These are phyloP conservation scores for Apis cerana DNA, from an alignment of 1,140 invertebrate species.

Conservation along the genomic window DNA sequence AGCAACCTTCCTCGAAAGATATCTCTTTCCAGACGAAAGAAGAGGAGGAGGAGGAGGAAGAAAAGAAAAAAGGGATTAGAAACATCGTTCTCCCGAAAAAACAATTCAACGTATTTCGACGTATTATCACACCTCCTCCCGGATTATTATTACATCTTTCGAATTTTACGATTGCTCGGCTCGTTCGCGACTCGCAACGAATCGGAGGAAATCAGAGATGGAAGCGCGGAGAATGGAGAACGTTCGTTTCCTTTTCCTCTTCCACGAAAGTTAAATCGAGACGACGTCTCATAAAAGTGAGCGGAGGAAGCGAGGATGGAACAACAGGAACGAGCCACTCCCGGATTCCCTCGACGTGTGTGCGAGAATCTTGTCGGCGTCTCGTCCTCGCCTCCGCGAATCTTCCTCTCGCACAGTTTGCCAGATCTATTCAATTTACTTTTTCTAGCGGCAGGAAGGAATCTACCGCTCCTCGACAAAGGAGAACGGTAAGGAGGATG, in stretches of 20 bases:
- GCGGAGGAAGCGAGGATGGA: no score
- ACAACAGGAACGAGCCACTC: not conserved
- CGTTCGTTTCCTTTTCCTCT: not conserved
- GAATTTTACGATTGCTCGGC: no score
- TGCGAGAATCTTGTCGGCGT: not conserved
- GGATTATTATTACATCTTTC: no score
- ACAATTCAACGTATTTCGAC: no score
- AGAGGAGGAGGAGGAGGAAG: no score
- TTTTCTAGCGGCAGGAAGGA: conserved; percentile 59
- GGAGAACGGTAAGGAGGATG: conserved; percentile 59
- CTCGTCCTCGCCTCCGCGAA: conserved; percentile 10
- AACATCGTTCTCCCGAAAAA: no score
- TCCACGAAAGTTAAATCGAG: not conserved
- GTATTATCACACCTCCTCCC: no score
- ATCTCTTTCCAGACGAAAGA: no score
- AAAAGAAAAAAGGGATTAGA: no score
- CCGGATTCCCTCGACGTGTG: not conserved
- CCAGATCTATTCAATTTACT: conserved; percentile 75
- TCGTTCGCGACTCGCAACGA: no score
- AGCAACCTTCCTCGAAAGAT: not conserved
- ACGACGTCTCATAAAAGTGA: conserved; percentile 27
- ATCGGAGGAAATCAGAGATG: no score
- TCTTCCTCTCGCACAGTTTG: conserved; percentile 47
- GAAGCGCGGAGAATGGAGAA: no score
- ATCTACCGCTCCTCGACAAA: conserved; percentile 61